phyloP scores from a whole-genome alignment of 2,797 vertebrate genomes.

The Catostomus latipinnis region DNA sequence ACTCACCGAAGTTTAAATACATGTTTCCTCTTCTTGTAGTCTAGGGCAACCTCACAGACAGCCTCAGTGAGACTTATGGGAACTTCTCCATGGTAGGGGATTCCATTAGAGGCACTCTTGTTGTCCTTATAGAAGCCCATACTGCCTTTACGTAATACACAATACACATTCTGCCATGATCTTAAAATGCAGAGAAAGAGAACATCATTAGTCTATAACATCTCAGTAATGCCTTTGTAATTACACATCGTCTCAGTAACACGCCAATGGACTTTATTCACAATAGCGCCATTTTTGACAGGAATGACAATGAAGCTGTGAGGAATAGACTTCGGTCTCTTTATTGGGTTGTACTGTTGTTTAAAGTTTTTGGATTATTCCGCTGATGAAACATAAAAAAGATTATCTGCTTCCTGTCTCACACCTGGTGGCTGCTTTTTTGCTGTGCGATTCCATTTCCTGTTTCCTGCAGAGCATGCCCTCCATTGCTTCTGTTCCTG shows the following conservation, averaged over 20 bases:
- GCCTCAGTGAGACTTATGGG: constrained; percentile 89
- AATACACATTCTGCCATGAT: constrained; percentile 95
- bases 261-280: background rate
- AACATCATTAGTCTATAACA: background rate
- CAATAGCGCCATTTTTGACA: no score
- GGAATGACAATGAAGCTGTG: no score
- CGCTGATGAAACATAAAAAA: no score
- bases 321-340: no score
- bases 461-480: constrained; percentile 90
- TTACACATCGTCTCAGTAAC: background rate
- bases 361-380: no score
- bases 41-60: constrained; percentile 85
- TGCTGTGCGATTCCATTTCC: constrained; percentile 91
- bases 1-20: constrained; percentile 93
- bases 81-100: constrained; percentile 90
- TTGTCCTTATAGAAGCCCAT: constrained; percentile 92
- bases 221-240: background rate
- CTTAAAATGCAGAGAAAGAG: constrained; percentile 63
- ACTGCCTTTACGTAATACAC: constrained; percentile 85
- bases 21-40: constrained; percentile 93
- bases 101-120: constrained; percentile 82
- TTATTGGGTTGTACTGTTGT: no score
- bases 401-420: constrained; percentile 6
- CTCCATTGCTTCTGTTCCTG: constrained; percentile 83
- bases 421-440: constrained; percentile 94